phyloP scores from a whole-genome alignment of 2,113 vertebrate genomes.

The Bombycilla garrulus region DNA sequence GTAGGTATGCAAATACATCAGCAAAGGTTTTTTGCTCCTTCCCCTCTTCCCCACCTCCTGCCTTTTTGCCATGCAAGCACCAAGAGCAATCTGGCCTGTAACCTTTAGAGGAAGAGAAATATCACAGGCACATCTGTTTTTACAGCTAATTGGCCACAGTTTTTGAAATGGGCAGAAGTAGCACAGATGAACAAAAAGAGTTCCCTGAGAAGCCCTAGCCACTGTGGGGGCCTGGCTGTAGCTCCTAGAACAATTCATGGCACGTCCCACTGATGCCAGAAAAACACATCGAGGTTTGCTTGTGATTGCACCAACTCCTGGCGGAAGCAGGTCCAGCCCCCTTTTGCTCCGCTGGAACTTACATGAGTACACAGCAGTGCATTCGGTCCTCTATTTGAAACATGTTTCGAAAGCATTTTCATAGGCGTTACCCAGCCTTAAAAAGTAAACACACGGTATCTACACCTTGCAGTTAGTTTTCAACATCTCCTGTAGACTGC shows the following conservation, averaged over 20 bases:
- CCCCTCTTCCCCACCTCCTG: background rate
- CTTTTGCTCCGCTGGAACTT: background rate
- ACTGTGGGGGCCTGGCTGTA: background rate
- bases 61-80: slow-evolving; percentile 1
- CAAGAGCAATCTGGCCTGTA: background rate
- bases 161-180: slow-evolving; percentile 36
- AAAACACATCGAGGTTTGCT: fast-evolving
- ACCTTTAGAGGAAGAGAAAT: slow-evolving; percentile 44
- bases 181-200: slow-evolving; percentile 6
- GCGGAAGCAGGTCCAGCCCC: background rate
- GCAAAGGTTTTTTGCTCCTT: background rate
- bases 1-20: background rate
- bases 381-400: background rate
- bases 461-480: slow-evolving; percentile 13
- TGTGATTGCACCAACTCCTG: background rate
- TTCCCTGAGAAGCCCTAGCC: background rate
- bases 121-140: slow-evolving; percentile 50
- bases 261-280: fast-evolving
- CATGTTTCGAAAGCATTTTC: background rate
- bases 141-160: background rate
- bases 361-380: background rate
- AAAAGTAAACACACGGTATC: slow-evolving; percentile 15
- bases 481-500: background rate
- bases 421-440: background rate
- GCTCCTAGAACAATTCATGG: background rate